These are phyloP conservation scores for Neoascia interrupta DNA, from an alignment of 2,888 invertebrate genomes.

Conservation along the genomic window DNA sequence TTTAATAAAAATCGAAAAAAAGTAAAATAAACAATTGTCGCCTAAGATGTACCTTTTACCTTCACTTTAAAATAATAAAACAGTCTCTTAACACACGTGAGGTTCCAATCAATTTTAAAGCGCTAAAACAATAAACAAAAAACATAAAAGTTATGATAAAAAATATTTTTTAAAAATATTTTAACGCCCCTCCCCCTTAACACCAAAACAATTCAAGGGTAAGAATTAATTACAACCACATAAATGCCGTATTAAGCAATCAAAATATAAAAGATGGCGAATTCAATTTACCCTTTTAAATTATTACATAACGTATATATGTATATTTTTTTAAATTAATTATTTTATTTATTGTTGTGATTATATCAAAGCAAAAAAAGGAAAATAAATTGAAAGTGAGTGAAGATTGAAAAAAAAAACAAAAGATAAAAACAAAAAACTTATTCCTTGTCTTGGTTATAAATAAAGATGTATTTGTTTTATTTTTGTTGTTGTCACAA, in stretches of 20 bases:
- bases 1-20: conserved; percentile 36
- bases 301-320: conserved; percentile 37
- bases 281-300: conserved; percentile 60
- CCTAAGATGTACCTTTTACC: conserved; percentile 67
- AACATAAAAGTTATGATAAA: neutral
- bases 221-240: conserved; percentile 16
- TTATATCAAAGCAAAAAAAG: conserved; percentile 17
- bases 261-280: conserved; percentile 45
- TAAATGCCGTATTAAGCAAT: conserved; percentile 47
- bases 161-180: conserved; percentile 64
- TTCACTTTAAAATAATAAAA: conserved; percentile 41
- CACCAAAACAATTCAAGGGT: conserved; percentile 22
- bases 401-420: conserved; percentile 28
- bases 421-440: conserved; percentile 8
- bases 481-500: conserved; percentile 40
- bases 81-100: neutral
- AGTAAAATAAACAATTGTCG: conserved; percentile 25
- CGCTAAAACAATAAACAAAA: conserved; percentile 34
- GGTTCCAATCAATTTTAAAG: conserved; percentile 33
- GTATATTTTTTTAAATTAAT: conserved; percentile 51
- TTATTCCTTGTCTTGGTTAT: neutral
- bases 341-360: conserved; percentile 67
- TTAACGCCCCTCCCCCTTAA: conserved; percentile 4
- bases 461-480: conserved; percentile 36
- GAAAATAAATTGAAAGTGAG: conserved; percentile 8